Percentiles rank a stretch among this genome's conserved stretches.
phyloP scores from a whole-genome alignment of 2,797 vertebrate genomes.

The Sebastes taczanowskii region DNA sequence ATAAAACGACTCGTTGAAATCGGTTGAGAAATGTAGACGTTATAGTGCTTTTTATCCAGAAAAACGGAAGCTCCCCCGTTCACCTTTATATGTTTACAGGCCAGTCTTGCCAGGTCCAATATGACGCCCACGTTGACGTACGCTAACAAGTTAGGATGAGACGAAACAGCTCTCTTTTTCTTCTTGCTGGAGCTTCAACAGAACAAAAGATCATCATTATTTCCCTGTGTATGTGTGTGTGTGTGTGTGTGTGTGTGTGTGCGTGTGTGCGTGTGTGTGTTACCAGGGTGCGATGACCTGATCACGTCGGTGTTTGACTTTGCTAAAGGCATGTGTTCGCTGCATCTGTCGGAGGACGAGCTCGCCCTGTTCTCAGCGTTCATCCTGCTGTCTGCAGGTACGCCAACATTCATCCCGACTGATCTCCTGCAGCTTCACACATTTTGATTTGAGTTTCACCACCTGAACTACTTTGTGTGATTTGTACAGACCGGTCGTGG shows the following conservation, averaged over 20 bases:
- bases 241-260: not conserved
- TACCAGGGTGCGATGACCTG: constrained; percentile 91
- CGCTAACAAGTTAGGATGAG: too few species aligned
- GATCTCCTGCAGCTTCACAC: too few species aligned
- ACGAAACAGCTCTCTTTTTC: not conserved
- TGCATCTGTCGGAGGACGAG: constrained; percentile 93
- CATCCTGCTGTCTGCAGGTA: constrained; percentile 89
- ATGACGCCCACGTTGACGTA: too few species aligned
- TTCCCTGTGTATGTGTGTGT: not conserved
- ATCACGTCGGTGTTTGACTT: constrained; percentile 94
- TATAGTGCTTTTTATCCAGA: too few species aligned
- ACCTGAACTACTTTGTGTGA: constrained; percentile 33
- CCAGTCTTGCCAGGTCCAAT: too few species aligned
- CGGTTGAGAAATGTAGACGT: too few species aligned
- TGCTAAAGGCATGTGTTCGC: constrained; percentile 89
- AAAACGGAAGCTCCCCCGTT: too few species aligned
- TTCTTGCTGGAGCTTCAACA: not conserved
- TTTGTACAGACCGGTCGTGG: constrained; percentile 89
- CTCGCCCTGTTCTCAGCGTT: constrained; percentile 93
- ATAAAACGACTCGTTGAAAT: too few species aligned
- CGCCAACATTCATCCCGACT: not conserved
- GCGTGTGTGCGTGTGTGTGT: not conserved
- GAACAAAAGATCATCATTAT: not conserved
- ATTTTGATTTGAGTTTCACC: too few species aligned
- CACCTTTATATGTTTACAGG: too few species aligned